Percentiles rank a stretch among this genome's conserved stretches.
phyloP scores from a whole-genome alignment of 1,140 invertebrate species.

The Tyrophagus putrescentiae region DNA sequence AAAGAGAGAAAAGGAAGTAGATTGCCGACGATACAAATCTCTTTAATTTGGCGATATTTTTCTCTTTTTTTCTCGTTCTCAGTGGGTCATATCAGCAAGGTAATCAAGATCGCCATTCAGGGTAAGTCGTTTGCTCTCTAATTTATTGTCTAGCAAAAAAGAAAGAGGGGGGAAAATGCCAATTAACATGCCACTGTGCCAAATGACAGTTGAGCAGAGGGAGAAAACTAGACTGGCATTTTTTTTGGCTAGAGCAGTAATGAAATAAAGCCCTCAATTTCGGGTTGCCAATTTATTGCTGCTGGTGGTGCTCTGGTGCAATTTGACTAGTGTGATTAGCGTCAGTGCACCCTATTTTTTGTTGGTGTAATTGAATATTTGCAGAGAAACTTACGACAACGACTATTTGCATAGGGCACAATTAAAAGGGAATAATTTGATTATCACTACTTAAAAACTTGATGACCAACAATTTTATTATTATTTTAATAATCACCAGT shows the following conservation, averaged over 20 bases:
- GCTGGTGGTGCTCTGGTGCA: background rate
- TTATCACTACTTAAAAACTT: background rate
- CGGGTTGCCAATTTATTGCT: background rate
- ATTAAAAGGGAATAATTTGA: background rate
- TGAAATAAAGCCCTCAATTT: constrained; percentile 13
- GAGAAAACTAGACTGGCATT: background rate
- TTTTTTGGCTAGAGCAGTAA: background rate
- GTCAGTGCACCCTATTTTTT: no score
- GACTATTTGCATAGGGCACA: background rate
- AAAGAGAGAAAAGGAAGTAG: background rate
- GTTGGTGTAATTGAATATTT: no score
- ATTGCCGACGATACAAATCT: constrained; percentile 27
- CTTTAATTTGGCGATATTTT: constrained; percentile 37
- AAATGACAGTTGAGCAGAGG: no score
- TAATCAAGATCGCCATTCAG: constrained; percentile 40
- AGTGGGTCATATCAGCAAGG: constrained; percentile 64
- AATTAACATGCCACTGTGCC: constrained; percentile 4
- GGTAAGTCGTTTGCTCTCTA: constrained; percentile 39
- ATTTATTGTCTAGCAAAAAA: background rate
- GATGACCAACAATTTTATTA: no score
- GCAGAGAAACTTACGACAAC: no score
- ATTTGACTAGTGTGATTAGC: no score
- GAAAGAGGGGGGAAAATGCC: background rate
- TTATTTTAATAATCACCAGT: constrained; percentile 23
- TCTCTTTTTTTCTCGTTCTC: constrained; percentile 60